Evolutionary conservation across 2,888 invertebrate genomes (phyloP).

Genomic region (Drosophila demipolita): DNA sequence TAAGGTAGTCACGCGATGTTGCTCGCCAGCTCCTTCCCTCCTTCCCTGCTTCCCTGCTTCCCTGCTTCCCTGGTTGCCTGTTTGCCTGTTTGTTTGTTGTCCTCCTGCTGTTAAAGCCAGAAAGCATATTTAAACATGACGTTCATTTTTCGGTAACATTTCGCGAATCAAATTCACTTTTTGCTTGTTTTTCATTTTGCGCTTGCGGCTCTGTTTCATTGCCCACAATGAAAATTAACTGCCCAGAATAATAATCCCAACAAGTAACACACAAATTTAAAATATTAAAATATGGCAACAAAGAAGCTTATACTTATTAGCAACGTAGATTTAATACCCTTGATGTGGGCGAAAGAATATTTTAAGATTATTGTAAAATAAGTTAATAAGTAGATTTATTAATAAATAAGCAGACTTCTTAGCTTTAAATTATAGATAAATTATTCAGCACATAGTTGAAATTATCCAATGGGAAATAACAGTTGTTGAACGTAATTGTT

Average conservation of each 20-base stretch:
- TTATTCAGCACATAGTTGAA: background rate
- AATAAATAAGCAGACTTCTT: background rate
- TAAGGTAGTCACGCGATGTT: constrained; percentile 26
- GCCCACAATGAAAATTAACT: background rate
- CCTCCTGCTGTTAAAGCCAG: constrained; percentile 33
- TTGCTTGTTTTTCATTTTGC: constrained; percentile 15
- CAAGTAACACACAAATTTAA: constrained; percentile 65
- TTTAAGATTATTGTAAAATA: background rate
- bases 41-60: background rate
- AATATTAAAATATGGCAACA: background rate
- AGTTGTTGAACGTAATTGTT: background rate
- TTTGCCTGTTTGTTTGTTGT: background rate
- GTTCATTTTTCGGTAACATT: constrained; percentile 8
- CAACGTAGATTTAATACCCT: background rate
- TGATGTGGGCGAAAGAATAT: rapidly evolving
- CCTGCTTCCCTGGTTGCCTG: background rate
- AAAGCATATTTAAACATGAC: constrained; percentile 25
- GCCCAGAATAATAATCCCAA: constrained; percentile 42
- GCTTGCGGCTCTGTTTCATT: constrained; percentile 44
- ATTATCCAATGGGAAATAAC: background rate
- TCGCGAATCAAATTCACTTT: constrained; percentile 8
- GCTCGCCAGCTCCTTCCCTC: background rate
- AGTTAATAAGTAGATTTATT: background rate
- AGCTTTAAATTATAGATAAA: background rate
- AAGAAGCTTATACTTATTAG: background rate